These are phyloP conservation scores for Thera britannica DNA, from an alignment of 2,888 invertebrate species.

Conservation along the genomic window DNA sequence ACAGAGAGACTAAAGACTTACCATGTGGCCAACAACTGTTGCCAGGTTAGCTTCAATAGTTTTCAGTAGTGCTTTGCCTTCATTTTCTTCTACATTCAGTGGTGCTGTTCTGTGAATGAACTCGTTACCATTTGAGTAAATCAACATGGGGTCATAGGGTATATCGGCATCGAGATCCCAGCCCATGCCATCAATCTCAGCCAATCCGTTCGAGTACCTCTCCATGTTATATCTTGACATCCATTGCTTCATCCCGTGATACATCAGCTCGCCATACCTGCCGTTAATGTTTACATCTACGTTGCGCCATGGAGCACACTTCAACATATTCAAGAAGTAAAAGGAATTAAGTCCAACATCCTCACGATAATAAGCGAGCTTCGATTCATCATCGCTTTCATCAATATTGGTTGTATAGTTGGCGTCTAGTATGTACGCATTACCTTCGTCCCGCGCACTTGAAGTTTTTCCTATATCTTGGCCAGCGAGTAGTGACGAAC, in stretches of 20 bases:
- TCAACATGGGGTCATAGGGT: constrained; percentile 86
- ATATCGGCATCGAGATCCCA: constrained; percentile 76
- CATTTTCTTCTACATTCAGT: constrained; percentile 64
- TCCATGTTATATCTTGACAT: constrained; percentile 89
- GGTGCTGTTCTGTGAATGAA: constrained; percentile 83
- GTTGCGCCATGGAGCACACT: constrained; percentile 84
- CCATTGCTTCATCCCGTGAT: constrained; percentile 87
- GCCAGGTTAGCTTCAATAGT: constrained; percentile 69
- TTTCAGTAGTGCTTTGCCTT: constrained; percentile 57
- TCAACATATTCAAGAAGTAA: constrained; percentile 85
- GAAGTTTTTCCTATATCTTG: constrained; percentile 57
- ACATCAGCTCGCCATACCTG: constrained; percentile 86
- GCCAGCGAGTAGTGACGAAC: constrained; percentile 61
- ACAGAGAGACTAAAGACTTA: constrained; percentile 45
- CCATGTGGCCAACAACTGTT: constrained; percentile 65
- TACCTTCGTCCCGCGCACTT: constrained; percentile 66
- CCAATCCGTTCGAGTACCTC: constrained; percentile 87
- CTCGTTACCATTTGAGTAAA: constrained; percentile 86
- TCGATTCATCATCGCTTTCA: constrained; percentile 80
- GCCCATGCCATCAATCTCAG: constrained; percentile 82
- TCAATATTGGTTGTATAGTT: constrained; percentile 72
- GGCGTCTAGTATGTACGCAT: constrained; percentile 66
- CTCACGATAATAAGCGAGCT: constrained; percentile 88
- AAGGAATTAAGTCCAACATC: constrained; percentile 88
- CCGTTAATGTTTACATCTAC: constrained; percentile 62